Evolutionary conservation across 2,797 vertebrate species (phyloP).

Genomic region (Choloepus didactylus): DNA sequence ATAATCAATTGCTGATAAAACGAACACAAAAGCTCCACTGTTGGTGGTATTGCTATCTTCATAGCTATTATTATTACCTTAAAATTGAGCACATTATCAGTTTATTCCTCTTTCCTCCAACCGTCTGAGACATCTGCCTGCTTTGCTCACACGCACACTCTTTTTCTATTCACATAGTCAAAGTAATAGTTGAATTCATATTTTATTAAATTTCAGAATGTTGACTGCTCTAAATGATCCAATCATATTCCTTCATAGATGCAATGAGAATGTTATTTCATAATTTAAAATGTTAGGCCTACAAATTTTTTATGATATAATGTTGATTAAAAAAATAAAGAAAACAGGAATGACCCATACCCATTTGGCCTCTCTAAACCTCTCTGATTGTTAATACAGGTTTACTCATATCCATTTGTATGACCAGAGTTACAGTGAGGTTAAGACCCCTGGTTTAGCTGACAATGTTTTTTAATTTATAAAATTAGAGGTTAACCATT

Average conservation of each 20-base stretch:
- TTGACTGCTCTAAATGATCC: not conserved
- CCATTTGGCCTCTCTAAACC: not conserved
- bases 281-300: constrained; percentile 22
- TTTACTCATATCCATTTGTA: not conserved
- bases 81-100: not conserved
- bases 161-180: not conserved
- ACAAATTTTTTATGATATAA: not conserved
- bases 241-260: not conserved
- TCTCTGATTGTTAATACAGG: not conserved
- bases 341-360: not conserved
- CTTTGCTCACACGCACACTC: not conserved
- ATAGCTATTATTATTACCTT: not conserved
- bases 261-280: constrained; percentile 9
- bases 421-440: not conserved
- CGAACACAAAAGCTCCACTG: not conserved
- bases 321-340: not conserved
- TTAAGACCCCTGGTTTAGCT: not conserved
- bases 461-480: not conserved
- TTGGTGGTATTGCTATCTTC: not conserved
- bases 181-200: not conserved
- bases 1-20: not conserved
- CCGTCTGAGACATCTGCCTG: not conserved
- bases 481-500: not conserved
- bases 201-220: not conserved
- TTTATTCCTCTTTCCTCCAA: not conserved